These are phyloP conservation scores for Allophyes oxyacanthae DNA, from an alignment of 2,888 invertebrate genomes.

Conservation along the genomic window DNA sequence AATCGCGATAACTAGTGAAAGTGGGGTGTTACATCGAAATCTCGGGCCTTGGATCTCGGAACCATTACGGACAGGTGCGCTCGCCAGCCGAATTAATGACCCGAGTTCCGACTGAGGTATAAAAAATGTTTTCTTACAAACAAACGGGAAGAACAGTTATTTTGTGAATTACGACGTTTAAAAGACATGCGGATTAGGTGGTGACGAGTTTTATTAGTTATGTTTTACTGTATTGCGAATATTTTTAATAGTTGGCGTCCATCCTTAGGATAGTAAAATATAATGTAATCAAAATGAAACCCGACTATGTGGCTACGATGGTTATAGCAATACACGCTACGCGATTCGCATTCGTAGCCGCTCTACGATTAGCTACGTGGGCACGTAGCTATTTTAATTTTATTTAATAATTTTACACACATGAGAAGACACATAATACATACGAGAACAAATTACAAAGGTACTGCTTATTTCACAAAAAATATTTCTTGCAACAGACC, in stretches of 20 bases:
- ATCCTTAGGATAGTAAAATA: too few species aligned
- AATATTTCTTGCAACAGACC: too few species aligned
- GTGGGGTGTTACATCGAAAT: conserved; percentile 56
- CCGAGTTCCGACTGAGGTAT: conserved; percentile 47
- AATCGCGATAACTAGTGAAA: conserved; percentile 61
- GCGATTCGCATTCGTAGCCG: conserved; percentile 16
- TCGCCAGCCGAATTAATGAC: conserved; percentile 63
- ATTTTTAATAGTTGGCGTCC: too few species aligned
- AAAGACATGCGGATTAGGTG: conserved; percentile 50
- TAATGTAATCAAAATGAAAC: too few species aligned
- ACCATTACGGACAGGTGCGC: conserved; percentile 68
- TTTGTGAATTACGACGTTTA: conserved; percentile 54
- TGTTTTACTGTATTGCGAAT: conserved; percentile 23
- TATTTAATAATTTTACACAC: too few species aligned
- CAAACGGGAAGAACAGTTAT: conserved; percentile 54
- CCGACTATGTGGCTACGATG: conserved; percentile 22
- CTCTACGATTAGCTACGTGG: not conserved
- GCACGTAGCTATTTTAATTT: too few species aligned
- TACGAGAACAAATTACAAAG: too few species aligned
- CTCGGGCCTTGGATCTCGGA: conserved; percentile 53
- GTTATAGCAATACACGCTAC: conserved; percentile 3
- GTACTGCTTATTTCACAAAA: too few species aligned
- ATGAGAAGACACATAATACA: too few species aligned
- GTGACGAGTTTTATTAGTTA: conserved; percentile 46
- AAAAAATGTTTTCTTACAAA: conserved; percentile 55